Base-by-base conservation (phyloP, 1,140 invertebrate species). In the Thaumatotibia leucotreta region DNA sequence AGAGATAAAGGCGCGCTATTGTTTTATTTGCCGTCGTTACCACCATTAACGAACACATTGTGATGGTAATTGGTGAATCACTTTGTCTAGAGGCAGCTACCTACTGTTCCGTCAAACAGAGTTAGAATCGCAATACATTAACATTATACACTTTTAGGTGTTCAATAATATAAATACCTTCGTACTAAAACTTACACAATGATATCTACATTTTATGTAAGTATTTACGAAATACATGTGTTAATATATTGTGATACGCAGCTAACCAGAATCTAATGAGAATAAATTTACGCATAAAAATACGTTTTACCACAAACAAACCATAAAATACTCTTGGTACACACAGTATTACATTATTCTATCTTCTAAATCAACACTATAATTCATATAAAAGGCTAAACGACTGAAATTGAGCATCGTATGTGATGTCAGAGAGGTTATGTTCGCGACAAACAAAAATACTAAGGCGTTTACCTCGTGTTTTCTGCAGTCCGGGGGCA, bases 371-470 rank as follows among this genome's bases (percentile, higher is more conserved):
- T 22, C 31, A 67, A 32, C 65, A 63, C 67, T 68, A 71, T 64
- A 63, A 50, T 66, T 62, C 64, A 72, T 64, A 70, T 61, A 75
- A 70, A 61, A 67, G 50, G 45, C 63, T 58, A 77, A 76, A 82
- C 54, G 72, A 73, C 72, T 73, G 76, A 76, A 81, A 82, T 68
- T 77, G 77, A 82, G 70, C 77, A 79, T 73, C 75, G 72, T 80
- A 79, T 66, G 68, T 77, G 73, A 76, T 79, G 68, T 69, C 63
- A 77, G 73, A 84, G 83, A 91, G 88, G 88, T 91, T 91, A 91
- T 89, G 88, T 89, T 82, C 84, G 67, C 82, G 76, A 89, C 84
- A 89, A 91, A 91, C 88, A 91, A 91, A 91, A 88, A 89, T 91
- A 89, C 76, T 82, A 87, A 91, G 88, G 88, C 88, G 88, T 91